Base-by-base conservation (phyloP, 2,113 vertebrate species). In the Hylia prasina region DNA sequence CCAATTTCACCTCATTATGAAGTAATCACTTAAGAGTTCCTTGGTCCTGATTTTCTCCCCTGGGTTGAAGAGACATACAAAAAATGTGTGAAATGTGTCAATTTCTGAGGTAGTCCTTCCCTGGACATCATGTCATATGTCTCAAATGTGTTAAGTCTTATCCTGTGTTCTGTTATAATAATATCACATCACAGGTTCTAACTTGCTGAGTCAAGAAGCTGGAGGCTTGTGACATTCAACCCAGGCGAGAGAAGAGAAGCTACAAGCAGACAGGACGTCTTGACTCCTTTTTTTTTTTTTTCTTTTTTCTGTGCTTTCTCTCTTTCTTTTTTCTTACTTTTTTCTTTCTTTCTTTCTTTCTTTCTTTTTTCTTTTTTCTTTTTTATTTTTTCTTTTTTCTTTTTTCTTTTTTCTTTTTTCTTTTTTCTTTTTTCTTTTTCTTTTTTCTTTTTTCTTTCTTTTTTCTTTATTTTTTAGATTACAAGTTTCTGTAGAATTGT, bases 381-480 rank as follows among this genome's bases (percentile, higher is more conserved):
- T 45, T 20, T 45, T 45, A 20, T 20, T 45, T 20, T 45, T 7
- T 19, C 21, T 45, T 20, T 21, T 45, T 45, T 20, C 21, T 14
- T 21, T 21, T 25, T 10, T 24, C 19, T 48, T 47, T 11, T 21
- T 12, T 47, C 12, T 47, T 3, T 47, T 23, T 47, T 13, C 13
- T 7, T 44, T 44, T 44, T 44, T 18, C 15, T 17, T 44, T 44
- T 44, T 18, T 7, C 7, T 44, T 44, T 44, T 44, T 4, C 4
- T 44, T 44, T 44, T 44, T 4, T 44, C 23, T 23, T 48, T 47
- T 11, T 22, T 22, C 4, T 11, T 22, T 22, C 15, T 25, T 31
- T 30, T 9, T 5, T n/a, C n/a, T 24, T 33, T 33, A 19, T 50
- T 15, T 24, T 7, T 2, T 4, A 54, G 33, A 58, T 2, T 2